These are phyloP conservation scores for Hesperophylax magnus DNA, from an alignment of 1,140 invertebrate species.

Conservation along the genomic window DNA sequence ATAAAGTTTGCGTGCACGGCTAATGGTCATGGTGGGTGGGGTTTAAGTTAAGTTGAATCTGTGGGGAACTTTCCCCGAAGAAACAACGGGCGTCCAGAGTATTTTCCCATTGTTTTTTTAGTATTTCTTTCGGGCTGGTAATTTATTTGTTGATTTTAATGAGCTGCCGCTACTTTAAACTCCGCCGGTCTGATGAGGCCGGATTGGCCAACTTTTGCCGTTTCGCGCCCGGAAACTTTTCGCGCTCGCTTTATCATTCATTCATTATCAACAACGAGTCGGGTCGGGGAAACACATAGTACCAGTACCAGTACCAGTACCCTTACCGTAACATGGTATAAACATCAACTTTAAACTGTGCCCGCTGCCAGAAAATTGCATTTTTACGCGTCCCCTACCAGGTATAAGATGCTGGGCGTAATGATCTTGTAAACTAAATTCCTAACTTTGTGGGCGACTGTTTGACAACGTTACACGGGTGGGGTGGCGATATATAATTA, in stretches of 20 bases:
- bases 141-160: constrained; percentile 44
- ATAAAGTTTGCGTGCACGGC: no score
- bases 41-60: no score
- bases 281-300: background rate
- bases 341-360: background rate
- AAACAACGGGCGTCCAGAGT: background rate
- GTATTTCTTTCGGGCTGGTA: constrained; percentile 4
- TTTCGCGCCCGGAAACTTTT: constrained; percentile 7
- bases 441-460: no score
- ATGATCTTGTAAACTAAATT: no score
- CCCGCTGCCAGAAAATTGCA: background rate
- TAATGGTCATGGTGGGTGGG: no score
- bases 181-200: constrained; percentile 31
- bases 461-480: no score
- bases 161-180: constrained; percentile 35
- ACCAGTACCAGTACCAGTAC: background rate
- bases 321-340: no score
- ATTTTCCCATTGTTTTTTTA: constrained; percentile 5
- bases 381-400: background rate
- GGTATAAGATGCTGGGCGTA: no score
- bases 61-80: no score
- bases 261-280: background rate
- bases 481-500: no score
- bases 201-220: constrained; percentile 7
- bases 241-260: constrained; percentile 2